These are phyloP conservation scores for Lottia gigantea DNA, from an alignment of 2,888 invertebrate species.

Conservation along the genomic window DNA sequence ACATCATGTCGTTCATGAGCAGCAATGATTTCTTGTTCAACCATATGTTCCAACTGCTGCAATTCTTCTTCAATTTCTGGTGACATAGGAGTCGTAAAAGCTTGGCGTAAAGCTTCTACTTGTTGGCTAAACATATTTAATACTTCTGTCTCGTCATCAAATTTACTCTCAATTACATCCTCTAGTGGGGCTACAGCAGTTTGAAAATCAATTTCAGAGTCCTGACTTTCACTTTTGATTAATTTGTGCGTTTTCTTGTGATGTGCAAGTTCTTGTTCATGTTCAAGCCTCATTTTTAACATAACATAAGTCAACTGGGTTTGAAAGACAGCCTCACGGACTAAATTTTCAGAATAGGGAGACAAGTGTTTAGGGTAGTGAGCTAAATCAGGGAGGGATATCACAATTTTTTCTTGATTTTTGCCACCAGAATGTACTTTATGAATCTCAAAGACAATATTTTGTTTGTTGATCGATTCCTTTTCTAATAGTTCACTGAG, in stretches of 20 bases:
- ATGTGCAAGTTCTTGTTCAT: conserved; percentile 49
- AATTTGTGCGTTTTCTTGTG: conserved; percentile 45
- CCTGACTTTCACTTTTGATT: conserved; percentile 44
- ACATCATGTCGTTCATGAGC: conserved; percentile 55
- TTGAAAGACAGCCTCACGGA: conserved; percentile 80
- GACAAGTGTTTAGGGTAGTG: conserved; percentile 42
- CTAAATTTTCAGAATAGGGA: conserved; percentile 73
- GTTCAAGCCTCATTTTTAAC: conserved; percentile 52
- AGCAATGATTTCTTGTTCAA: conserved; percentile 50
- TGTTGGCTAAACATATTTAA: conserved; percentile 47
- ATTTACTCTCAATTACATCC: conserved; percentile 56
- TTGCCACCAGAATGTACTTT: background rate
- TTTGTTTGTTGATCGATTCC: conserved; percentile 23
- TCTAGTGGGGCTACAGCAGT: conserved; percentile 52
- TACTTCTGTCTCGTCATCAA: conserved; percentile 56
- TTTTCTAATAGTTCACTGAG: conserved; percentile 28
- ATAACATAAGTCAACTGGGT: conserved; percentile 71
- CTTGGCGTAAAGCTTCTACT: background rate
- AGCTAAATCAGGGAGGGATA: conserved; percentile 44
- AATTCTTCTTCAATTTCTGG: conserved; percentile 45
- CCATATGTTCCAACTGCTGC: conserved; percentile 47
- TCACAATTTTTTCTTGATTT: conserved; percentile 15
- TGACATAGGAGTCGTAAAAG: background rate
- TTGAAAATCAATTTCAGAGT: conserved; percentile 50
- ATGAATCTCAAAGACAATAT: conserved; percentile 25